Conservation (phyloP, 2,888 invertebrate genomes). For the Pseudococcus jackbeardsleyi region DNA sequence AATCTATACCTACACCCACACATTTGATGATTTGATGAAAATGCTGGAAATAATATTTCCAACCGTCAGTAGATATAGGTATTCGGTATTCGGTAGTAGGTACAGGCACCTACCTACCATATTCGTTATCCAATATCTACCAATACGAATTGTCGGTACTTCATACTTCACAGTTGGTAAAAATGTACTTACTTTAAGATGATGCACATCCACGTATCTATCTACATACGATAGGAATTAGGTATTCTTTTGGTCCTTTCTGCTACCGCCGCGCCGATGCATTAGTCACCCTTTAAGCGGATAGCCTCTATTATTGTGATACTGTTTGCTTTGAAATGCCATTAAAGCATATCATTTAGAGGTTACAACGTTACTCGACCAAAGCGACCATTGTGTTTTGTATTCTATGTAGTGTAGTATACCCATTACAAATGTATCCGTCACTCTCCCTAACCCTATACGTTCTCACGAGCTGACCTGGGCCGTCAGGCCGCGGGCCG, state of each 20-base stretch:
- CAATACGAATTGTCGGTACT: too few species aligned
- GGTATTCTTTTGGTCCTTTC: conserved; percentile 34
- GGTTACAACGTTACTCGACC: conserved; percentile 40
- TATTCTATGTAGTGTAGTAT: background rate
- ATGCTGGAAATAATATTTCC: too few species aligned
- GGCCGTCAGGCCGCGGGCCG: too few species aligned
- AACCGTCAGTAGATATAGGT: too few species aligned
- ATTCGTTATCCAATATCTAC: too few species aligned
- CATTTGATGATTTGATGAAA: too few species aligned
- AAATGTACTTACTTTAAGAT: too few species aligned
- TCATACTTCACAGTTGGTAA: too few species aligned
- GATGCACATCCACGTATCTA: background rate
- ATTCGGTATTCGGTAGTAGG: too few species aligned
- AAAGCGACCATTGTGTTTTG: background rate
- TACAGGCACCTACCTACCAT: too few species aligned
- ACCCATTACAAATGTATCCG: background rate
- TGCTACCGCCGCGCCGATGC: conserved; percentile 30
- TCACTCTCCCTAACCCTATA: background rate
- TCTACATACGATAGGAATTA: background rate
- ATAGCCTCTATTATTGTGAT: conserved; percentile 34
- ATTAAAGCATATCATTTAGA: conserved; percentile 50
- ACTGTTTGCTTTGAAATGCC: conserved; percentile 47
- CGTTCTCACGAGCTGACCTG: background rate
- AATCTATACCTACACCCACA: too few species aligned
- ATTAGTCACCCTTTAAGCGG: conserved; percentile 44